A percentile compares a stretch with the other conserved stretches of the same genome.
Evolutionary conservation across 2,888 invertebrate genomes (phyloP).

Genomic region (Allophyes oxyacanthae): DNA sequence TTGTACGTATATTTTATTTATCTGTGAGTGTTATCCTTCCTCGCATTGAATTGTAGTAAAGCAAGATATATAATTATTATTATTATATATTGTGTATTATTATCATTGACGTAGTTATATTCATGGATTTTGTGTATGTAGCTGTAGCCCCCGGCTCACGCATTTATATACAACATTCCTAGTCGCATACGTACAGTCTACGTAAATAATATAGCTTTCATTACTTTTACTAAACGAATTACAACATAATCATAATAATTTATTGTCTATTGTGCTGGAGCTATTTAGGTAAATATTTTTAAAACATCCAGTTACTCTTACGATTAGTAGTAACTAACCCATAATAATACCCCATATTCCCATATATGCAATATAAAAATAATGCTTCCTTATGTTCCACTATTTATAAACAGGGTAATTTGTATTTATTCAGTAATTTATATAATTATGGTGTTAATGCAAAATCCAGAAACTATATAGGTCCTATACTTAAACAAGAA

Average conservation of each 20-base stretch:
- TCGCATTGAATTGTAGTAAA: slow-evolving; percentile 44
- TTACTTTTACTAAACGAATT: slow-evolving; percentile 20
- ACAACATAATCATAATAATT: slow-evolving; percentile 29
- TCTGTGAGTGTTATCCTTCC: slow-evolving; percentile 49
- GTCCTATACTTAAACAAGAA: too few species aligned
- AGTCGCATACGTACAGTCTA: slow-evolving; percentile 57
- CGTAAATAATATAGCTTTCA: slow-evolving; percentile 17
- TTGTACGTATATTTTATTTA: slow-evolving; percentile 63
- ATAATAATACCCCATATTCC: too few species aligned
- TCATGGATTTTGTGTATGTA: slow-evolving; percentile 37
- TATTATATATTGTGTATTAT: slow-evolving; percentile 21
- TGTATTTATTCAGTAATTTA: slow-evolving; percentile 5
- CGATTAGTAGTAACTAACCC: slow-evolving; percentile 3
- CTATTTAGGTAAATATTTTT: slow-evolving; percentile 8
- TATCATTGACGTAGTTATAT: slow-evolving; percentile 21
- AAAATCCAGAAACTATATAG: background rate
- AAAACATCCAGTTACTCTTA: slow-evolving; percentile 12
- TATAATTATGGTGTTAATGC: background rate
- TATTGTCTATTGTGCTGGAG: slow-evolving; percentile 26
- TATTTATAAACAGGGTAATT: slow-evolving; percentile 30
- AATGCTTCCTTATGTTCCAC: slow-evolving; percentile 20
- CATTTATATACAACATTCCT: slow-evolving; percentile 77
- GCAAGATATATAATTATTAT: slow-evolving; percentile 19
- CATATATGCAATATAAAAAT: slow-evolving; percentile 13
- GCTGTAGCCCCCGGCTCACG: slow-evolving; percentile 47